Conservation (phyloP, 2,888 invertebrate genomes). For the Drosophila pegasa region DNA sequence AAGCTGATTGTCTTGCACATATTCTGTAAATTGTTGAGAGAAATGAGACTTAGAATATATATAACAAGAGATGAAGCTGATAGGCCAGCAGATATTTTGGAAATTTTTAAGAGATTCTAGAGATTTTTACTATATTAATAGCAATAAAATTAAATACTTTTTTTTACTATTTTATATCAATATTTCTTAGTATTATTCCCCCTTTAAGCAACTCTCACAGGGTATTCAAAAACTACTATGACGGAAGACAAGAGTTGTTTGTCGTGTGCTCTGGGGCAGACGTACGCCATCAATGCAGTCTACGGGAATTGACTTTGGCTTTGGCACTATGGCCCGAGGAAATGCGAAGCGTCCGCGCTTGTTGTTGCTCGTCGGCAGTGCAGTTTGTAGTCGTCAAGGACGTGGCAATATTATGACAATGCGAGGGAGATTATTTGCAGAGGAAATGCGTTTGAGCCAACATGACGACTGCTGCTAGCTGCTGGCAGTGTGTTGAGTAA, state of each 20-base stretch:
- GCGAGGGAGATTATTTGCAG: slow-evolving; percentile 55
- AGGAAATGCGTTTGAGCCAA: slow-evolving; percentile 71
- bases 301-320: slow-evolving; percentile 15
- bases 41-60: too few species aligned
- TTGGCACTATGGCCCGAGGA: slow-evolving; percentile 22
- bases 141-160: too few species aligned
- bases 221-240: background rate
- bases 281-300: slow-evolving; percentile 27
- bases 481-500: slow-evolving; percentile 61
- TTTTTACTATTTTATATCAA: background rate
- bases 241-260: background rate
- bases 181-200: background rate
- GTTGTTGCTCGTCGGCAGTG: slow-evolving; percentile 28
- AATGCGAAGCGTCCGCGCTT: slow-evolving; percentile 8
- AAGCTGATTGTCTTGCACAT: too few species aligned
- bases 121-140: too few species aligned
- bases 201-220: background rate
- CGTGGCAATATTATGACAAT: slow-evolving; percentile 24
- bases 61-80: too few species aligned
- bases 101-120: too few species aligned
- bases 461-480: slow-evolving; percentile 36
- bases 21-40: too few species aligned
- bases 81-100: too few species aligned
- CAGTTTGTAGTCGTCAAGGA: slow-evolving; percentile 38
- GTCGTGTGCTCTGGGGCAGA: background rate